A percentile compares a stretch with the other conserved stretches of the same genome.
These are phyloP conservation scores for Littorina saxatilis DNA, from an alignment of 1,140 invertebrate genomes.

Conservation along the genomic window DNA sequence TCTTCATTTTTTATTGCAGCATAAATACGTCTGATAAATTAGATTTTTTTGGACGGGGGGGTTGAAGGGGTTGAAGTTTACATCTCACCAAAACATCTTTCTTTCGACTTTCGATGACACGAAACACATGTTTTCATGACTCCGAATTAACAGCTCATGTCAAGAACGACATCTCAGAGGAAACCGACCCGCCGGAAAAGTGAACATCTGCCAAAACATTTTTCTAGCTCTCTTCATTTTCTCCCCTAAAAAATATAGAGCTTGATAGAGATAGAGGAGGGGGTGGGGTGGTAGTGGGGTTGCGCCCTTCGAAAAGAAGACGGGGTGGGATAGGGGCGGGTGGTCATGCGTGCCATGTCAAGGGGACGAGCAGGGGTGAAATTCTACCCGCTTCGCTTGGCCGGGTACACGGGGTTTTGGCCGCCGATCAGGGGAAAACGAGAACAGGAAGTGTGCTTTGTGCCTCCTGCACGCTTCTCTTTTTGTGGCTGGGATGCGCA, in stretches of 20 bases:
- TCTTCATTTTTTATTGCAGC: too few species aligned
- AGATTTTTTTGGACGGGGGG: too few species aligned
- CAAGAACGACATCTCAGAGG: too few species aligned
- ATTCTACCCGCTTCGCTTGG: slow-evolving; percentile 29
- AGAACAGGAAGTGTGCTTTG: background rate
- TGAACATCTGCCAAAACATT: background rate
- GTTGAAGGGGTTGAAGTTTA: too few species aligned
- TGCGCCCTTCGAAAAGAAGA: background rate
- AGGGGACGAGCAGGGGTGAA: slow-evolving; percentile 4
- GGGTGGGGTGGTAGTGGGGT: background rate
- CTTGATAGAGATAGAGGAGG: background rate
- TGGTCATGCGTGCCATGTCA: slow-evolving; percentile 28
- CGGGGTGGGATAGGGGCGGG: background rate
- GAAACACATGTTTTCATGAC: background rate
- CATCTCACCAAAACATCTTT: too few species aligned
- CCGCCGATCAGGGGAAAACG: slow-evolving; percentile 4
- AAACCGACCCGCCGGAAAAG: too few species aligned
- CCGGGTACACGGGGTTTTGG: background rate
- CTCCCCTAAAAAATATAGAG: background rate
- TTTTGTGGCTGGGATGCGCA: background rate
- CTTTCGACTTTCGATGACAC: too few species aligned
- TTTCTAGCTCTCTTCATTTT: background rate
- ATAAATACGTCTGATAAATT: too few species aligned
- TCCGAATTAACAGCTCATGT: background rate
- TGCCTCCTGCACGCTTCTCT: background rate